Conservation (phyloP, 2,888 invertebrate species). For the Hydroisotoma schaefferi region DNA sequence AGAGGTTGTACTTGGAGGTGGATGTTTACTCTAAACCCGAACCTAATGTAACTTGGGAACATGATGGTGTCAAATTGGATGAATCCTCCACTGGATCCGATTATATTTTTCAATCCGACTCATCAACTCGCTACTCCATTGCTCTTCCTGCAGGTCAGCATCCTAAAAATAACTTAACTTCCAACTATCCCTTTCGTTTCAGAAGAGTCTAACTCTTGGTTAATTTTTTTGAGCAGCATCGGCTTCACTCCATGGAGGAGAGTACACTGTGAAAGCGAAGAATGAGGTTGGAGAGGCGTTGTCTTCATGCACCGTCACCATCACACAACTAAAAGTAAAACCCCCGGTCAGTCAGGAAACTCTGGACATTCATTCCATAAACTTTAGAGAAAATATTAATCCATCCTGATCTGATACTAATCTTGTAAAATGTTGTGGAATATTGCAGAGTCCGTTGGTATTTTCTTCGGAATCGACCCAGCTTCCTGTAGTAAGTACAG, state of each 20-base stretch:
- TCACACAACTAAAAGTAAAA: too few species aligned
- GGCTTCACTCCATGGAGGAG: conserved; percentile 13
- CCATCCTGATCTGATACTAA: too few species aligned
- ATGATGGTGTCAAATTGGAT: conserved; percentile 61
- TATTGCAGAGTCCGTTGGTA: too few species aligned
- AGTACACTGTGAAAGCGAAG: conserved; percentile 67
- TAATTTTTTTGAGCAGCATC: conserved; percentile 4
- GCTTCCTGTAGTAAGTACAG: too few species aligned
- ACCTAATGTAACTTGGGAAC: conserved; percentile 69
- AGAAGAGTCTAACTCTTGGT: not conserved
- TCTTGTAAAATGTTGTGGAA: too few species aligned
- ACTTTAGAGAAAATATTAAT: too few species aligned
- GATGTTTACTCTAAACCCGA: conserved; percentile 75
- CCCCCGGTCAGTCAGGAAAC: too few species aligned
- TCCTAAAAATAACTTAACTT: too few species aligned
- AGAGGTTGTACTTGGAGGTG: conserved; percentile 69
- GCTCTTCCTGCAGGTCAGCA: conserved; percentile 18
- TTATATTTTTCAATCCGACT: too few species aligned
- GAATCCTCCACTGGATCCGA: too few species aligned
- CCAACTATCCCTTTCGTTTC: not conserved
- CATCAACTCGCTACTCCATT: conserved; percentile 29
- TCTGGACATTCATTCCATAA: too few species aligned
- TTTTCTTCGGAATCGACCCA: too few species aligned
- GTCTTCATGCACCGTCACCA: conserved; percentile 25
- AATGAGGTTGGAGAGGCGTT: conserved; percentile 74